A percentile compares a stretch with the other conserved stretches of the same genome.
Evolutionary conservation across 2,797 vertebrate species (phyloP).

Genomic region (Epinephelus malabaricus): DNA sequence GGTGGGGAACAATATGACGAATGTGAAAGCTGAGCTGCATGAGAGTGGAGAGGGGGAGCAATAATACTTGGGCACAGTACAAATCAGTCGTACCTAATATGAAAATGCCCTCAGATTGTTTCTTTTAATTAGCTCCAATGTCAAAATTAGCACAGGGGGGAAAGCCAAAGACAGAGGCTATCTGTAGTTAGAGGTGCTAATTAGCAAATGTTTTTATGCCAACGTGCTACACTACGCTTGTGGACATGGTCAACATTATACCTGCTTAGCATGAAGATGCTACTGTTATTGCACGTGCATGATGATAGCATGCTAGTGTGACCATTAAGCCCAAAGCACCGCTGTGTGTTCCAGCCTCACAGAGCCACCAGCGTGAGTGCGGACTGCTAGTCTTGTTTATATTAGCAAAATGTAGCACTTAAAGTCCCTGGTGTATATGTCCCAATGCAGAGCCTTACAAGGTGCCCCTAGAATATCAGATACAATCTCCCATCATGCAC

Average conservation of each 20-base stretch:
- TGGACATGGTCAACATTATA: neutral
- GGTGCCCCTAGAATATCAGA: slow-evolving; percentile 54
- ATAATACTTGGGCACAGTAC: no score
- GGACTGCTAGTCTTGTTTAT: slow-evolving; percentile 4
- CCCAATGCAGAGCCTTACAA: slow-evolving; percentile 31
- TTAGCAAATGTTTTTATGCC: no score
- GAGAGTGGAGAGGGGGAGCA: no score
- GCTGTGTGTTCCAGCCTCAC: neutral
- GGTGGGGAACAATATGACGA: no score
- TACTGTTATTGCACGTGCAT: no score
- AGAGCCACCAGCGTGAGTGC: neutral
- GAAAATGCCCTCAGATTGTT: neutral
- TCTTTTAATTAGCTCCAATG: neutral
- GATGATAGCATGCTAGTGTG: neutral
- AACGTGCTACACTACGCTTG: neutral
- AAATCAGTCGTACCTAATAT: no score
- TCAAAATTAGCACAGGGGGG: neutral
- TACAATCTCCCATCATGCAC: slow-evolving; percentile 73
- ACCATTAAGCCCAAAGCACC: neutral
- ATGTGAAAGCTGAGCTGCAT: no score
- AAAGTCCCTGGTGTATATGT: neutral
- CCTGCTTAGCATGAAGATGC: neutral
- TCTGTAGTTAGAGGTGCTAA: no score
- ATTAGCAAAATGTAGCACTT: slow-evolving; percentile 19
- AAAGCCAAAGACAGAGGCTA: neutral